A percentile compares a stretch with the other conserved stretches of the same genome.
Conservation (phyloP, 2,797 vertebrate genomes). For the Cynopterus sphinx region DNA sequence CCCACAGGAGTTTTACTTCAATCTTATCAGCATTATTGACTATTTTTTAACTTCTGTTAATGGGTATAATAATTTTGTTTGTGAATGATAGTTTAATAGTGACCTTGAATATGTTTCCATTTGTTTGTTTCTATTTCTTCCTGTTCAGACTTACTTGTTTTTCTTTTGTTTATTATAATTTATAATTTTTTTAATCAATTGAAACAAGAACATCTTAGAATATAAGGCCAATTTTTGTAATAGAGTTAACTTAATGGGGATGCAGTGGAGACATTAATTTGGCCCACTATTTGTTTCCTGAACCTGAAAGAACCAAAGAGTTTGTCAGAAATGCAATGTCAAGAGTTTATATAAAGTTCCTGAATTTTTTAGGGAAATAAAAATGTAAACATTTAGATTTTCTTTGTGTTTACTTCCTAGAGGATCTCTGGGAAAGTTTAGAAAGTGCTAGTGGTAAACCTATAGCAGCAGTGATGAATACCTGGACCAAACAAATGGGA, state of each 20-base stretch:
- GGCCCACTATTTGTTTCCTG: neutral
- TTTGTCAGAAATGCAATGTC: neutral
- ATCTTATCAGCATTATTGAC: neutral
- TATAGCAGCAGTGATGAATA: slow-evolving; percentile 96
- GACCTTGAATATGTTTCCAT: slow-evolving; percentile 31
- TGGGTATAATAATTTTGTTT: neutral
- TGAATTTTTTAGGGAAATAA: slow-evolving; percentile 41
- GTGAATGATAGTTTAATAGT: neutral
- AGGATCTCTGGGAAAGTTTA: slow-evolving; percentile 98
- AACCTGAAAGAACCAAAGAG: slow-evolving; percentile 6
- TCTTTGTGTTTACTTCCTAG: slow-evolving; percentile 83
- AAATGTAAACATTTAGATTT: slow-evolving; percentile 46
- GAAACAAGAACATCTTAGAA: neutral
- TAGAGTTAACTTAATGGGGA: slow-evolving; percentile 34
- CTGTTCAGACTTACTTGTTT: neutral
- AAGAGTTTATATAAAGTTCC: neutral
- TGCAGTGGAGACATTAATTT: neutral
- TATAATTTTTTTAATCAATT: slow-evolving; percentile 31
- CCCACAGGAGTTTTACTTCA: neutral
- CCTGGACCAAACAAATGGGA: slow-evolving; percentile 99
- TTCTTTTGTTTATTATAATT: neutral
- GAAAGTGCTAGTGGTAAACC: slow-evolving; percentile 97
- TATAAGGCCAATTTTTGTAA: slow-evolving; percentile 25
- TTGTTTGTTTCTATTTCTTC: slow-evolving; percentile 15
- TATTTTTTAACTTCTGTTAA: slow-evolving; percentile 16